Base-by-base conservation (phyloP, 30 jellyfish, hydroid and myxozoan species). In the Turritopsis rubra region DNA sequence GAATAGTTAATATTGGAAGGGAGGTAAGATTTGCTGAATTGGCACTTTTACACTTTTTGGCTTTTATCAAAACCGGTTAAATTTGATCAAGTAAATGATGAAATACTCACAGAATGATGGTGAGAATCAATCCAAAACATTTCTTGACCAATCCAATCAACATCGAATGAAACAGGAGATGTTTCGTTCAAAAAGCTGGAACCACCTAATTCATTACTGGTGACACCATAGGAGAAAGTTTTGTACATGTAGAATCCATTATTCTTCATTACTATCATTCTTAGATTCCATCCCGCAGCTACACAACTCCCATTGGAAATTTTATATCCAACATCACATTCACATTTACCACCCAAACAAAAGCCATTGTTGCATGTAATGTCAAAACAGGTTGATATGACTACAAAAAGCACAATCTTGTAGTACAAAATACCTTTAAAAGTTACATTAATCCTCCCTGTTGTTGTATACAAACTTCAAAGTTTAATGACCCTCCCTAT, bases 131-230 rank as follows among this genome's bases (percentile, higher is more conserved):
- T n/a, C 77, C 77, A 68, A 19, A n/a, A 68, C 8, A 68, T 19
- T 27, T 27, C 16, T 17, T 0, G 0, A 68, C 16, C 30, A 0
- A 1, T 19, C 77, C 77, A 68, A 68, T 68, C 77, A 23, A 68
- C 77, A 27, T 68, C 77, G 19, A 68, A 68, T 9, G 77, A n/a
- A n/a, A n/a, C 30, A 68, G 77, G 77, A 68, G 28, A n/a, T 7
- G 30, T 9, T 27, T 68, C 30, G 9, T 27, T 27, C 28, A 68
- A 27, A 68, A 68, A 68, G 30, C 21, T 22, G 19, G 9, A 8
- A 68, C 19, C 30, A n/a, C 28, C 0, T 27, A 68, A 7, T 68
- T 0, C 8, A 23, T 68, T 68, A 9, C 22, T 7, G 28, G 9
- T 0, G 9, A 68, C 0, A 68, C 77, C 77, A 27, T 68, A 7